A percentile compares a stretch with the other conserved stretches of the same genome.
Conservation (phyloP, 2,797 vertebrate genomes). For the Pagetopsis macropterus region DNA sequence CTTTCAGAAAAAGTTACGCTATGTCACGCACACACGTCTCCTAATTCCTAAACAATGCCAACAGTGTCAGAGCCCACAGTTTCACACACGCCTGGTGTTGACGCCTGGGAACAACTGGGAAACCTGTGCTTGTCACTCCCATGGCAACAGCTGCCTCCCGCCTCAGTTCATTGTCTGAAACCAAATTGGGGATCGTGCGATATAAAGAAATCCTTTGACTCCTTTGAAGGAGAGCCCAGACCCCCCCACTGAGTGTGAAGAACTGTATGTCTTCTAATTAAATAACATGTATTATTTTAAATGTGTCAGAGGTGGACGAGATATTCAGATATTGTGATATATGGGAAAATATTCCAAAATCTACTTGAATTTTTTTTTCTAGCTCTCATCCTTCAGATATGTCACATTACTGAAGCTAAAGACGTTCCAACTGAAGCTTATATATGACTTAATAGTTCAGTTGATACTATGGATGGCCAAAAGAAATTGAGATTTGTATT, state of each 20-base stretch:
- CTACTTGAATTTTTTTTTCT: too few species aligned
- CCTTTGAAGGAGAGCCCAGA: conserved; percentile 17
- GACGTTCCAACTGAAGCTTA: background rate
- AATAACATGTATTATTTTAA: conserved; percentile 2
- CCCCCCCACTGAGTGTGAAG: conserved; percentile 6
- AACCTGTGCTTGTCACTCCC: conserved; percentile 78
- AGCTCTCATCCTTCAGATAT: background rate
- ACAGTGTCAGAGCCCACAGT: conserved; percentile 52
- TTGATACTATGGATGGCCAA: background rate
- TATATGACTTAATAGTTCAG: background rate
- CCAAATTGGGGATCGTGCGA: conserved; percentile 18
- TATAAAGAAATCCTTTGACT: conserved; percentile 41
- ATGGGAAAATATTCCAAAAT: background rate
- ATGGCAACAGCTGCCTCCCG: conserved; percentile 72
- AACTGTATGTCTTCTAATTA: background rate
- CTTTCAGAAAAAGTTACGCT: conserved; percentile 3
- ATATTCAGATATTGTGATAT: background rate
- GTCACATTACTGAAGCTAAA: background rate
- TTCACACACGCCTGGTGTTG: conserved; percentile 29
- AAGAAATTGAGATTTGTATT: background rate
- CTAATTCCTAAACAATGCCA: conserved; percentile 58
- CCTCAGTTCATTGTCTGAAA: conserved; percentile 55
- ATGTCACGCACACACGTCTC: conserved; percentile 16
- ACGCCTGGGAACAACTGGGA: conserved; percentile 72
- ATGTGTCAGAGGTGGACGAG: background rate